A percentile compares a stretch with the other conserved stretches of the same genome.
These are phyloP conservation scores for Emberiza fucata DNA, from an alignment of 2,113 vertebrate genomes.

Conservation along the genomic window DNA sequence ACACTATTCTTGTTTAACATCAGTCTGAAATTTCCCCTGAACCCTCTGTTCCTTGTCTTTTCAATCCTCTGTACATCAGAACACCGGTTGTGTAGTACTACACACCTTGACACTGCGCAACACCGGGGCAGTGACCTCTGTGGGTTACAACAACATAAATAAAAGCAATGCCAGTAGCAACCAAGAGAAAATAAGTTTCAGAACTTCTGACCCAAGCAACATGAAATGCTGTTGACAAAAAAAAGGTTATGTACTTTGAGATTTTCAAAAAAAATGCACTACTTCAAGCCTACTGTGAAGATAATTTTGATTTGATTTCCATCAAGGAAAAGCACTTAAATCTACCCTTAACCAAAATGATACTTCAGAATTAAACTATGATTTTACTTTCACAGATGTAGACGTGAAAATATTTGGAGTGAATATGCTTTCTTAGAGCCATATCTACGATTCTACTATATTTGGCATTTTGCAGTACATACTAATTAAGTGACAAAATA, in stretches of 20 bases:
- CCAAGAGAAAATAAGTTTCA: background rate
- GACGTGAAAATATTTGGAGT: background rate
- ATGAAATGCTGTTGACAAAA: background rate
- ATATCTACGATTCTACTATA: background rate
- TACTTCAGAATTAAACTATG: background rate
- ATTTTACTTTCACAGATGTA: background rate
- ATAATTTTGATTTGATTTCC: background rate
- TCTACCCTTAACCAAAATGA: background rate
- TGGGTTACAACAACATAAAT: background rate
- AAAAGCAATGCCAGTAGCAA: background rate
- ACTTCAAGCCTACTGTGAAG: background rate
- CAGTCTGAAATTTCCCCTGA: background rate
- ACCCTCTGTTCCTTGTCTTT: background rate
- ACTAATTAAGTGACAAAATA: background rate
- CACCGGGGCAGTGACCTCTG: background rate
- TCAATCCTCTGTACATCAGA: background rate
- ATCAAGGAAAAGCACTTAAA: background rate
- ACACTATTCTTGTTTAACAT: background rate
- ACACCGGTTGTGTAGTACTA: background rate
- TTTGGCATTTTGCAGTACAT: background rate
- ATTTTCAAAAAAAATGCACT: background rate
- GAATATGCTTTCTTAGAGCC: background rate
- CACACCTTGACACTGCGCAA: background rate
- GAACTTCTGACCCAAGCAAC: background rate
- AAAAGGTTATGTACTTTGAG: background rate